These are phyloP conservation scores for Conops quadrifasciatus DNA, from an alignment of 2,888 invertebrate genomes.

Conservation along the genomic window DNA sequence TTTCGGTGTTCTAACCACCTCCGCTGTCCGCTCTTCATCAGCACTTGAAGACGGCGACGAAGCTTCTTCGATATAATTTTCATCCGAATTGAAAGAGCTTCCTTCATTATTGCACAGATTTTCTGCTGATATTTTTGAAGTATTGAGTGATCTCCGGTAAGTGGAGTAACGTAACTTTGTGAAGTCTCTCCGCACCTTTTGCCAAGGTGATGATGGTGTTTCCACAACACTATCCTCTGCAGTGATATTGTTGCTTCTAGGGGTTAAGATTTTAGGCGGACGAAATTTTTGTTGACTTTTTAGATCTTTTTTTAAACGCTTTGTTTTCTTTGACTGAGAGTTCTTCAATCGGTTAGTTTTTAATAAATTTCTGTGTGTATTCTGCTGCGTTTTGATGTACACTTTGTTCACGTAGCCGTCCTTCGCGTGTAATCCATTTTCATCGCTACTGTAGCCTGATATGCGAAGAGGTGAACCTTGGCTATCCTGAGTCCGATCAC, in stretches of 20 bases:
- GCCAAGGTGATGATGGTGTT: slow-evolving; percentile 15
- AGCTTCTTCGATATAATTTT: slow-evolving; percentile 23
- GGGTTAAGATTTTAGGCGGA: background rate
- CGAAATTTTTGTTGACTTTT: too few relatives aligned
- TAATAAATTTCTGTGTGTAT: background rate
- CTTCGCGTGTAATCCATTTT: background rate
- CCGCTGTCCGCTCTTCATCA: background rate
- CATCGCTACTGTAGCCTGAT: slow-evolving; percentile 24
- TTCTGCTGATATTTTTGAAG: background rate
- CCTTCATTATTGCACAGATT: background rate
- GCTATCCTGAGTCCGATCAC: background rate
- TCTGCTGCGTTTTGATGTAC: background rate
- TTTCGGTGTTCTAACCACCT: too few relatives aligned
- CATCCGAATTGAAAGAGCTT: background rate
- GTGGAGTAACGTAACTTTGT: background rate
- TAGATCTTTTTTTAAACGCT: background rate
- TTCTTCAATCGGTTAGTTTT: slow-evolving; percentile 1
- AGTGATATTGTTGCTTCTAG: background rate
- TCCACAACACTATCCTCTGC: background rate
- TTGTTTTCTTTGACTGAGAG: background rate
- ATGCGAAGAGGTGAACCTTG: slow-evolving; percentile 8
- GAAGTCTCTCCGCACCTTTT: slow-evolving; percentile 17
- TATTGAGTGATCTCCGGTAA: background rate
- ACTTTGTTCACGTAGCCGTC: background rate
- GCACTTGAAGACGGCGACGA: slow-evolving; percentile 7